Evolutionary conservation across 2,113 vertebrate genomes (phyloP), one percentile per base, ranked within the genome.

Genomic region (Lophura nycthemera): DNA sequence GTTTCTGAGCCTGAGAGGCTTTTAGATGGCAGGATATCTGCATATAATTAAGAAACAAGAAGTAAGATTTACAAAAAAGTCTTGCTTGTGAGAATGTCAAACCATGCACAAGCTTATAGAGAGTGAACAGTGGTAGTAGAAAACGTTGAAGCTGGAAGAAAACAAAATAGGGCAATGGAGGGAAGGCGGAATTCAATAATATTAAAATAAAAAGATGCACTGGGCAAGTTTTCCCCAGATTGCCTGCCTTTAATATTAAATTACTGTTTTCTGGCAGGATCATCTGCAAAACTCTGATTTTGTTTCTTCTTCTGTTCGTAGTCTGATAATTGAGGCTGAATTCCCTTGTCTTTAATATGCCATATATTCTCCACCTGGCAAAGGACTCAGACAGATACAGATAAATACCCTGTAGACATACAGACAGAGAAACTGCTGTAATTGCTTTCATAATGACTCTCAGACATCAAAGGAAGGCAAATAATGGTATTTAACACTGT

Each of bases 401-500:
- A 98, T 98, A 98, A 98, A 98, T 97, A 98, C 97, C 97, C 98
- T 96, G 90, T 97, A 98, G 98, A 98, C 97, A 96, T 95, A 97
- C 96, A 97, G 98, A 98, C 97, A 98, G 98, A 98, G 97, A 98
- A 98, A 98, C 97, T 93, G 97, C 98, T 98, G 98, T 98, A 98
- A 98, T 98, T 98, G 98, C 98, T 97, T 98, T 97, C 97, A 97
- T 98, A 98, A 98, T 98, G 98, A 98, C 97, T 98, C 97, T 89
- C 96, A 97, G 97, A 98, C 98, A 98, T 98, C 97, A 98, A 98
- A 98, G 97, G 97, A 93, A 97, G 98, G 97, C 98, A 98, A 98
- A 98, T 98, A 98, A 98, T 98, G 98, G 98, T 98, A 98, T 98
- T 98, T 98, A 98, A 98, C 98, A 98, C 97, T 98, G 97, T 98